Conservation (phyloP, 2,797 vertebrate genomes). For the Sebastes wilsoni region DNA sequence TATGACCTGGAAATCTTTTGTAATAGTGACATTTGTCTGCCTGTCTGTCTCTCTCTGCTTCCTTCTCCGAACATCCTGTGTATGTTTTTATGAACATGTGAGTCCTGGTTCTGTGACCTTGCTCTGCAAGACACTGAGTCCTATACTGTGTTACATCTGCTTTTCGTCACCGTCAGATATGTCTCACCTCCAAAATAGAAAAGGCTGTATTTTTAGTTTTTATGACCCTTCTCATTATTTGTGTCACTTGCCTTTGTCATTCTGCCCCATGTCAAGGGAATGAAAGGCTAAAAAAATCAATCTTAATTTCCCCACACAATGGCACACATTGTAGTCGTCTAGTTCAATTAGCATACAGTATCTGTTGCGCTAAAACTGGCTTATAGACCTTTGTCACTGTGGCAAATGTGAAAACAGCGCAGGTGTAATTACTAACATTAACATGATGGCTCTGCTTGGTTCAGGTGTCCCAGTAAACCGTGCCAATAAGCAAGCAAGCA, state of each 20-base stretch:
- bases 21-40: too few species aligned
- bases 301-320: neutral
- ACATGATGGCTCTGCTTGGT: neutral
- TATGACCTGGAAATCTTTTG: too few species aligned
- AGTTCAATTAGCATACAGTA: neutral
- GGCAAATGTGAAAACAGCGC: neutral
- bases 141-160: constrained; percentile 29
- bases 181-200: constrained; percentile 22
- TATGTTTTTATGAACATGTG: constrained; percentile 7
- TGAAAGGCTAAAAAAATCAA: neutral
- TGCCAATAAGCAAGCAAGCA: neutral
- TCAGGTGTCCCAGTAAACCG: neutral
- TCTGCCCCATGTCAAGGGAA: neutral
- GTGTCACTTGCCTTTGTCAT: neutral
- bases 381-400: neutral
- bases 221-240: constrained; percentile 1
- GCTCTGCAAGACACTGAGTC: constrained; percentile 8
- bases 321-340: neutral
- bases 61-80: neutral
- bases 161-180: constrained; percentile 18
- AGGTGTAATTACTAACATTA: neutral
- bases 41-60: too few species aligned
- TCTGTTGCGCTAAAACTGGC: neutral
- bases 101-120: neutral
- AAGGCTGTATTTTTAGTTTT: constrained; percentile 18